These are phyloP conservation scores for Chrysolina haemoptera DNA, from an alignment of 2,888 invertebrate species.

Conservation along the genomic window DNA sequence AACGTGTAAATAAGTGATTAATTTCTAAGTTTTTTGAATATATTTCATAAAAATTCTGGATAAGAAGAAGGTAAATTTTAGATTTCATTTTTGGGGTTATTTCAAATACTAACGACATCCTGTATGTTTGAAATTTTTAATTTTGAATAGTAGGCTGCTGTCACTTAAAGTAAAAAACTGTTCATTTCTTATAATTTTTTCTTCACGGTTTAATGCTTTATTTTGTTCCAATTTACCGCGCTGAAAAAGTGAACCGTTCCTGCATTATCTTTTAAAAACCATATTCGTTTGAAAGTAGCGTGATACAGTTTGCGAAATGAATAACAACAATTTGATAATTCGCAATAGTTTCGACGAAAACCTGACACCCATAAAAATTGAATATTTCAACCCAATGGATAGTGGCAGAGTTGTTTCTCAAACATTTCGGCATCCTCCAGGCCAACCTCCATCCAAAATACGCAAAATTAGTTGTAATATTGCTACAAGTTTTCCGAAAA, in stretches of 20 bases:
- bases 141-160: conserved; percentile 27
- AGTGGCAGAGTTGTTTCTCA: conserved; percentile 57
- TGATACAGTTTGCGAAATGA: conserved; percentile 42
- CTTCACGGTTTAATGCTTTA: conserved; percentile 36
- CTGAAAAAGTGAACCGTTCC: conserved; percentile 44
- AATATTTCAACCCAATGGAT: conserved; percentile 55
- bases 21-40: background rate
- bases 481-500: conserved; percentile 62
- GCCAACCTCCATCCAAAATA: conserved; percentile 51
- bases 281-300: background rate
- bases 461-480: conserved; percentile 57
- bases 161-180: conserved; percentile 39
- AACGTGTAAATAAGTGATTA: conserved; percentile 3
- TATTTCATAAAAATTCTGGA: background rate
- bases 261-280: conserved; percentile 30
- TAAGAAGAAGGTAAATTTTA: conserved; percentile 12
- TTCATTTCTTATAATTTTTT: conserved; percentile 39
- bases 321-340: conserved; percentile 51
- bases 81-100: background rate
- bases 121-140: conserved; percentile 10
- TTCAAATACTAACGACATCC: background rate
- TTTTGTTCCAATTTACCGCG: conserved; percentile 38
- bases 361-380: conserved; percentile 53
- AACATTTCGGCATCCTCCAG: conserved; percentile 50
- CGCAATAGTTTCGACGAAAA: conserved; percentile 50